Evolutionary conservation across 1,140 invertebrate genomes (phyloP), one percentile per base, ranked within the genome.

Genomic region (Bombus sylvicola): DNA sequence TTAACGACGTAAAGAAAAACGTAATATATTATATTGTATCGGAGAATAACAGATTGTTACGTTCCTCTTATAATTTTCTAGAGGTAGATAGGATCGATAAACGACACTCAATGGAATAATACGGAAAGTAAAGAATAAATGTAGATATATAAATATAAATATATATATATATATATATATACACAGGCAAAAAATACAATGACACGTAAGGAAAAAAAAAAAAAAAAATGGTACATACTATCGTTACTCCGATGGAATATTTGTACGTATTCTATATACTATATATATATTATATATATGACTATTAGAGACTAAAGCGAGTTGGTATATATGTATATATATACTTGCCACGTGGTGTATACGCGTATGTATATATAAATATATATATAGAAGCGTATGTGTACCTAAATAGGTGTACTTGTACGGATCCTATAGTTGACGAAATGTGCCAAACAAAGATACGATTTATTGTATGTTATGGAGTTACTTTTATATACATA

Each of bases 381-480:
- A 72, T 81, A 75, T 80, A 83, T 59, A 59, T 71, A 59, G 79
- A 81, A 66, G 71, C 43, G 79, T 77, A 78, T 81, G 84, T 87
- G 86, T 82, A 87, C 86, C 74, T 89, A 81, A 62, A 86, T 62
- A 79, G 75, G 66, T 86, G 64, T 84, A 86, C 68, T 89, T 69
- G 78, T 86, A 83, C 41, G 86, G 62, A 91, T 91, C 68, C 84
- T 88, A 85, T 88, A 90, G 75, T 81, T 84, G 84, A 84, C 81
- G 88, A 92, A 85, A 92, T 92, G 92, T 93, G 92, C 92, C 92
- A 93, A 93, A 92, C 8, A 92, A 91, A 92, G 86, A 92, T 90
- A 92, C 86, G 87, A 90, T 91, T 92, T 92, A 92, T 92, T 90
- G 77, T 90, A 88, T 73, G 88, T 92, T 92, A 90, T 59, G 85